Conservation (phyloP, 2,888 invertebrate species). For the Epirrita christyi region DNA sequence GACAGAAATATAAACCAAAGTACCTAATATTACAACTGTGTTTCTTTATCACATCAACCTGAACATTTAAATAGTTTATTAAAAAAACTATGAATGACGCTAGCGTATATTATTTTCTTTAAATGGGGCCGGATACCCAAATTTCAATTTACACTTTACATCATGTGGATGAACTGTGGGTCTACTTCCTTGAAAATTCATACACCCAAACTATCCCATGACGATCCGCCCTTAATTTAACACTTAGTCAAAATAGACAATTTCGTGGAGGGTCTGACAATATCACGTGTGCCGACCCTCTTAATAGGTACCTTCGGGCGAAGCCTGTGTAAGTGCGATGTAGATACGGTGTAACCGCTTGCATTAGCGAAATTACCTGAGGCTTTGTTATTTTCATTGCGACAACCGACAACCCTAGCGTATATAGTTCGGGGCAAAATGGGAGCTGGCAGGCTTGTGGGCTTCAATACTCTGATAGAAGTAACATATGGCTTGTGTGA, state of each 20-base stretch:
- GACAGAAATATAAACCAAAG: slow-evolving; percentile 70
- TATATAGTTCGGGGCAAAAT: slow-evolving; percentile 52
- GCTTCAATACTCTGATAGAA: slow-evolving; percentile 36
- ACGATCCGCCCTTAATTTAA: slow-evolving; percentile 61
- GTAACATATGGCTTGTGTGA: slow-evolving; percentile 36
- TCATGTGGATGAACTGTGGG: slow-evolving; percentile 16
- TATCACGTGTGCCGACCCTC: slow-evolving; percentile 70
- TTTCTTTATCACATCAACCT: slow-evolving; percentile 3
- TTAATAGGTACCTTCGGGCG: slow-evolving; percentile 75
- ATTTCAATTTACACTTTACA: slow-evolving; percentile 30
- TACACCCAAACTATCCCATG: slow-evolving; percentile 47
- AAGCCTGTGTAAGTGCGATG: slow-evolving; percentile 73
- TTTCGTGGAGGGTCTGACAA: slow-evolving; percentile 65
- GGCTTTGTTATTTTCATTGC: slow-evolving; percentile 83
- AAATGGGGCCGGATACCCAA: background rate
- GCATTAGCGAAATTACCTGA: slow-evolving; percentile 84
- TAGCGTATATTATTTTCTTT: too few relatives aligned
- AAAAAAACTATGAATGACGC: too few relatives aligned
- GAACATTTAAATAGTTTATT: too few relatives aligned
- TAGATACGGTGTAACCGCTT: slow-evolving; percentile 81
- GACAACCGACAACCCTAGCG: slow-evolving; percentile 54
- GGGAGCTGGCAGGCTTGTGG: slow-evolving; percentile 41
- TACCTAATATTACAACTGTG: slow-evolving; percentile 47
- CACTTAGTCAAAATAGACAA: slow-evolving; percentile 73
- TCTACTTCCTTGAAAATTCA: slow-evolving; percentile 44